Evolutionary conservation across 2,113 vertebrate genomes (phyloP), one percentile per base, ranked within the genome.

Genomic region (human): DNA sequence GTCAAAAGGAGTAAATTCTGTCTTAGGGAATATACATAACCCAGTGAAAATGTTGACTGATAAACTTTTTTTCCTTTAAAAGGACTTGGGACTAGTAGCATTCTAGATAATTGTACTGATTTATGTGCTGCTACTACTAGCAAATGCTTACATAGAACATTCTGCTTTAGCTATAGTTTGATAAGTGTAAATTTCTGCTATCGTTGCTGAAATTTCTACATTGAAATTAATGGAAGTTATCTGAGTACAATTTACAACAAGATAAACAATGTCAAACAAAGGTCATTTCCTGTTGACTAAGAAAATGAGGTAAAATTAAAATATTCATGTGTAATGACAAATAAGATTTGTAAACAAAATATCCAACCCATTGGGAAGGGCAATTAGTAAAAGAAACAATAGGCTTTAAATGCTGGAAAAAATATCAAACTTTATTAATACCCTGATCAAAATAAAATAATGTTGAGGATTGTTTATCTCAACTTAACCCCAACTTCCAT

Each of bases 51-150:
- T 78, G 23, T 78, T 93, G 30, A 59, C 22, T 66, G 50, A 27
- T 52, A 61, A 0, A 30, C 32, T 17, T 72, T 48, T 93, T 90
- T 70, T 72, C 40, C 45, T 83, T 83, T 48, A 45, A 61, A 86
- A 94, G 59, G 64, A 79, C 30, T 32, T 83, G 35, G 22, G 23
- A 59, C 66, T 68, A 68, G 88, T 9, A 59, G 35, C 30, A 50
- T 52, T 95, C 23, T 64, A 50, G 8, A 48, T 85, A 93, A 96
- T 79, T 96, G 45, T 61, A 70, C 43, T 88, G 94, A 96, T 90
- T 93, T 91, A 96, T 96, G 92, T 48, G 11, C 14, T 70, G 25
- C 66, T 61, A 27, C 61, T 75, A 52, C 45, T 72, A 83, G 55
- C 40, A 89, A 90, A 93, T 96, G 85, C 61, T 96, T 94, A 92